Evolutionary conservation across 2,888 invertebrate species (phyloP).

Genomic region (Drosophila putrida): DNA sequence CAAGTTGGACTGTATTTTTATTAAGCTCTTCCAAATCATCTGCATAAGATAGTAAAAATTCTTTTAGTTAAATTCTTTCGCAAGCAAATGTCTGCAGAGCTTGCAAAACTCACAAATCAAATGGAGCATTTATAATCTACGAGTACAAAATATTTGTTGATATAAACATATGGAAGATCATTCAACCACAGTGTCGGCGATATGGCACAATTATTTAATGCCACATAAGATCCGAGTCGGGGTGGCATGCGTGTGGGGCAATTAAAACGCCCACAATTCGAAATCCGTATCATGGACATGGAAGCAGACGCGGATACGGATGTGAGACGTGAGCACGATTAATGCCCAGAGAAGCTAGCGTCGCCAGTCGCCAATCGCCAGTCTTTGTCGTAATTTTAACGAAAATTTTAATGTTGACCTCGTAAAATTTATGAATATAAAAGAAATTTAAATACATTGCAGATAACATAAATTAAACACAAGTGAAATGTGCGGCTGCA

Average conservation of each 20-base stretch:
- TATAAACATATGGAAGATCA: slow-evolving; percentile 39
- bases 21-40: not conserved
- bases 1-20: not conserved
- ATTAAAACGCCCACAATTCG: slow-evolving; percentile 65
- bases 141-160: not conserved
- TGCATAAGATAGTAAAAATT: slow-evolving; percentile 1
- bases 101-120: slow-evolving; percentile 14
- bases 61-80: slow-evolving; percentile 1
- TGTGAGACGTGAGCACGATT: slow-evolving; percentile 26
- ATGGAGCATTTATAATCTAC: slow-evolving; percentile 3
- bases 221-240: slow-evolving; percentile 16
- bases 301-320: slow-evolving; percentile 32
- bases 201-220: slow-evolving; percentile 63
- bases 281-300: slow-evolving; percentile 21
- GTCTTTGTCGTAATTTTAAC: slow-evolving; percentile 37
- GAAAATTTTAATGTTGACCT: slow-evolving; percentile 70
- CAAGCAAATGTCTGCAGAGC: slow-evolving; percentile 9
- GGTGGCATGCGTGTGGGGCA: slow-evolving; percentile 44
- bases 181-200: slow-evolving; percentile 47
- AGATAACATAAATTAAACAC: slow-evolving; percentile 66
- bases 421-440: slow-evolving; percentile 51
- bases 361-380: slow-evolving; percentile 13
- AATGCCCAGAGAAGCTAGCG: slow-evolving; percentile 42
- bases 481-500: slow-evolving; percentile 55
- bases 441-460: slow-evolving; percentile 42